Base-by-base conservation (phyloP, 2,797 vertebrate genomes). In the Pseudochirops cupreus region DNA sequence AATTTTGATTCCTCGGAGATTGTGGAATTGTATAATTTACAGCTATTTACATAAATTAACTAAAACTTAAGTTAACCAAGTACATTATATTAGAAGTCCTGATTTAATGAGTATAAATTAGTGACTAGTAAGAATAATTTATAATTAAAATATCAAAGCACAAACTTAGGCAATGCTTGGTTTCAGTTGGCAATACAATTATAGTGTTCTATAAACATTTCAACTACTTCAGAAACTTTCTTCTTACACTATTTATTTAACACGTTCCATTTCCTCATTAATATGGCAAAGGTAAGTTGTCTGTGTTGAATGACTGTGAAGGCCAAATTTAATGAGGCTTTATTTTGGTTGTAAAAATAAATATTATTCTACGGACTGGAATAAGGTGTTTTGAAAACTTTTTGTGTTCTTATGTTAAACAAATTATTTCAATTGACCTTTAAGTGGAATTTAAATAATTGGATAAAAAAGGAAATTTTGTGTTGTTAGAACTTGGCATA, bases 51-150 rank as follows among this genome's bases (percentile, higher is more conserved):
- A 82, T 82, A 82, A 82, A 82, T 82, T 46, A 82, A 82, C 39
- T 46, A 46, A 57, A 93, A 10, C 52, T 94, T 50, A 58, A 46
- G 90, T 50, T 87, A 59, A 92, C 92, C 87, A 93, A 62, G 26
- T 89, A n/a, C 50, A 91, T 58, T 53, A 7, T 90, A 91, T 28
- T 89, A 91, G 54, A 55, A 57, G 93, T 91, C 46, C 92, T 93
- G 91, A 58, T 52, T 91, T 56, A 90, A 3, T 92, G 92, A 53
- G 33, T 93, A 90, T 95, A 56, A 82, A 52, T 93, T 14, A 91
- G 12, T 7, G 57, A 92, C 58, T 91, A 90, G 53, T 33, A 95
- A 92, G 91, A 93, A 91, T 91, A 89, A 91, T 56, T 82, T n/a
- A 90, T 94, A 56, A n/a, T 94, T 82, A 59, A 62, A 46, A 87